phyloP scores from a whole-genome alignment of 1,140 invertebrate genomes.

The Drosophila tristis region DNA sequence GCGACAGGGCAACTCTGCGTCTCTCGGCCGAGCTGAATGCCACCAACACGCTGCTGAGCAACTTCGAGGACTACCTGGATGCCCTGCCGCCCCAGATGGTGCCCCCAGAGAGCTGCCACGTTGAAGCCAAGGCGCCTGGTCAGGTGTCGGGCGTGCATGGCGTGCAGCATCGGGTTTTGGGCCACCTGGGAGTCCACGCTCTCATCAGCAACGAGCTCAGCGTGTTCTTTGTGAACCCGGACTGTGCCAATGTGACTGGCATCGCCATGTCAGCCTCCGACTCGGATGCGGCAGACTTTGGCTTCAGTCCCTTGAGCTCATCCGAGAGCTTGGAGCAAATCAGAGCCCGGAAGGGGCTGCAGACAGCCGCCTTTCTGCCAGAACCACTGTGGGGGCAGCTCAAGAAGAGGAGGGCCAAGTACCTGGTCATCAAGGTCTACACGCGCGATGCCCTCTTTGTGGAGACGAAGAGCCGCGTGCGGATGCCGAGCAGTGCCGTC shows the following conservation, averaged over 20 bases:
- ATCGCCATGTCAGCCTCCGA: constrained; percentile 47
- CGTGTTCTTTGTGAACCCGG: constrained; percentile 77
- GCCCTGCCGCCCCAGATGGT: constrained; percentile 48
- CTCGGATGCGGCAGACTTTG: constrained; percentile 29
- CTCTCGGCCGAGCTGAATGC: constrained; percentile 64
- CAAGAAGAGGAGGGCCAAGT: constrained; percentile 6
- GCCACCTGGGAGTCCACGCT: constrained; percentile 52
- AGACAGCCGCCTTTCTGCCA: constrained; percentile 65
- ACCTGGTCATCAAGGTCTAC: constrained; percentile 73
- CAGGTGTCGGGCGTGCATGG: neutral
- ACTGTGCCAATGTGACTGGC: constrained; percentile 59
- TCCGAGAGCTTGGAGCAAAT: constrained; percentile 49
- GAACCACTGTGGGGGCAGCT: constrained; percentile 44
- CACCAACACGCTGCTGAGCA: constrained; percentile 61
- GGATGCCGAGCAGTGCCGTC: constrained; percentile 54
- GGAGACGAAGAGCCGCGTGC: constrained; percentile 31
- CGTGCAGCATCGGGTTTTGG: constrained; percentile 32
- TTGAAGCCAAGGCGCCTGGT: too few species aligned
- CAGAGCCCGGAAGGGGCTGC: constrained; percentile 29
- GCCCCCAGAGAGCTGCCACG: constrained; percentile 24
- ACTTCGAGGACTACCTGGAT: constrained; percentile 71
- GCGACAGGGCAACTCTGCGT: constrained; percentile 41
- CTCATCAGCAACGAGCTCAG: constrained; percentile 60
- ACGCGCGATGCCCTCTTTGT: constrained; percentile 72
- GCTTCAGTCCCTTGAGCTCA: constrained; percentile 54